These are phyloP conservation scores for Catostylus mosaicus DNA, from an alignment of 30 jellyfish, hydroid and myxozoan genomes.

Conservation along the genomic window DNA sequence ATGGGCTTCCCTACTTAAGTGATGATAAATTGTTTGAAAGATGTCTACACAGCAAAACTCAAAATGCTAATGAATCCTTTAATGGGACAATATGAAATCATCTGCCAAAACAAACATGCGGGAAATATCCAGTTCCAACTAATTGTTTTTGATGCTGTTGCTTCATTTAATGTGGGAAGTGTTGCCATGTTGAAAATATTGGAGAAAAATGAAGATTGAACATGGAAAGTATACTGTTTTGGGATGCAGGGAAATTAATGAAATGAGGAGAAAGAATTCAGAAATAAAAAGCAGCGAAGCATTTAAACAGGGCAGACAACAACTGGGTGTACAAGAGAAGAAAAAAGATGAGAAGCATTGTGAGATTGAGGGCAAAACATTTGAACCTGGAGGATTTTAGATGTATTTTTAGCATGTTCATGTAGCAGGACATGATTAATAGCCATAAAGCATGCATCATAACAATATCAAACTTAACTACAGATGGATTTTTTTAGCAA, in stretches of 20 bases:
- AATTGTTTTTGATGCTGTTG: not conserved
- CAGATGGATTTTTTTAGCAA: no score
- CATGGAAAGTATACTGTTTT: not conserved
- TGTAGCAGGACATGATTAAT: no score
- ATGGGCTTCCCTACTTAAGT: no score
- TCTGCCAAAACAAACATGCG: constrained; percentile 11
- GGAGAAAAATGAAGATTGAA: not conserved
- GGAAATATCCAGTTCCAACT: not conserved
- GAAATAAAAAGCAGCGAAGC: not conserved
- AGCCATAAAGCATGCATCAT: no score
- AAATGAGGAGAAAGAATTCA: not conserved
- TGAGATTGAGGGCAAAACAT: not conserved
- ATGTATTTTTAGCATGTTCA: no score
- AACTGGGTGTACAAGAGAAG: not conserved
- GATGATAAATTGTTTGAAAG: constrained; percentile 13
- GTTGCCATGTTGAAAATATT: not conserved
- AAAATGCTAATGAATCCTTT: constrained; percentile 26
- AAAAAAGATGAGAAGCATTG: not conserved
- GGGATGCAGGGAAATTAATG: not conserved
- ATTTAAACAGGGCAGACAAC: not conserved
- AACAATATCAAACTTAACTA: no score
- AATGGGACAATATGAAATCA: constrained; percentile 39
- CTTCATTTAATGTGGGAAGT: not conserved
- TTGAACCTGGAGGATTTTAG: not conserved
- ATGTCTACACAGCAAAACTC: constrained; percentile 9